phyloP scores from a whole-genome alignment of 2,797 vertebrate genomes.

The Gymnothorax reevesii region DNA sequence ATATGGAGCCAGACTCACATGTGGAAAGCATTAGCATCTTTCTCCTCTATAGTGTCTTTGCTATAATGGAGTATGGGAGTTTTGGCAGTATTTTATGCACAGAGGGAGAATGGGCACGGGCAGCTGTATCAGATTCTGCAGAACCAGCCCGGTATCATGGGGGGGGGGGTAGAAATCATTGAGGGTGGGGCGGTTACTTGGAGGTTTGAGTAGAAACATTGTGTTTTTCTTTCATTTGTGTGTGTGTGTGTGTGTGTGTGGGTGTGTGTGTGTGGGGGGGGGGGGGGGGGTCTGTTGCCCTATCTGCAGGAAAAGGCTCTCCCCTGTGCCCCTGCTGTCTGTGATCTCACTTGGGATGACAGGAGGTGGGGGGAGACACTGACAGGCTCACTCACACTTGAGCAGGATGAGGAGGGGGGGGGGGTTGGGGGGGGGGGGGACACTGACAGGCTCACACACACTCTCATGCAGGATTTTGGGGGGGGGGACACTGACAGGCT shows the following conservation, averaged over 20 bases:
- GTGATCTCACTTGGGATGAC: no score
- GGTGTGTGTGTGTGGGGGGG: no score
- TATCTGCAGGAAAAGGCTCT: background rate
- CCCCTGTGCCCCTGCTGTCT: background rate
- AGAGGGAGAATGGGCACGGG: background rate
- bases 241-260: background rate
- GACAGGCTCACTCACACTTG: no score
- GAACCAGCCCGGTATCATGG: background rate
- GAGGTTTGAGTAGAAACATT: background rate
- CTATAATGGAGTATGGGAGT: background rate
- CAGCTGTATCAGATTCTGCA: background rate
- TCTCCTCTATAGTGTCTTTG: background rate
- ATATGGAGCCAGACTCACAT: background rate
- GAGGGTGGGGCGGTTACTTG: background rate
- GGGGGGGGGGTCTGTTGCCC: background rate
- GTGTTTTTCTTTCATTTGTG: background rate
- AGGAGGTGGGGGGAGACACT: no score
- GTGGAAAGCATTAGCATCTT: background rate
- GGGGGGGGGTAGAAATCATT: background rate
- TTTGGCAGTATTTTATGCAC: background rate
- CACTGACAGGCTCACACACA: no score
- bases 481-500: no score
- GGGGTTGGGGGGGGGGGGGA: no score
- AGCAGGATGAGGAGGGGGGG: no score
- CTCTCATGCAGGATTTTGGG: no score